Evolutionary conservation across 2,113 vertebrate species (phyloP).

Genomic region (Thunnus maccoyii): DNA sequence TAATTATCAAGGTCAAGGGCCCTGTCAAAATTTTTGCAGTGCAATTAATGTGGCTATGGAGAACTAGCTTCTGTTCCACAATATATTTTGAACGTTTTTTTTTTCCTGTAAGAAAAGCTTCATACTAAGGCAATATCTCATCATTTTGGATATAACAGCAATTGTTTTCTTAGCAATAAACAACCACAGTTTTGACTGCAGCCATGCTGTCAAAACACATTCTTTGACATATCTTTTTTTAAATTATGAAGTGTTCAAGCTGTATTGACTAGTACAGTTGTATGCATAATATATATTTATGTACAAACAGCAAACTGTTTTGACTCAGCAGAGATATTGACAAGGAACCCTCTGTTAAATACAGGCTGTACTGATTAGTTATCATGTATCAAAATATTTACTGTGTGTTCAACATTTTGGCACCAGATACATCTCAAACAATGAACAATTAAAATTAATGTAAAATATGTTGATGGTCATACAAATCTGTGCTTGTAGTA

Average conservation of each 20-base stretch:
- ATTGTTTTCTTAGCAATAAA: background rate
- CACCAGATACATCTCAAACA: background rate
- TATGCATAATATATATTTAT: no score
- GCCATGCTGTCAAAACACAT: background rate
- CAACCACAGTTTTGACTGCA: background rate
- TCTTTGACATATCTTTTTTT: background rate
- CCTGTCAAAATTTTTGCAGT: background rate
- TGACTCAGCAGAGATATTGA: slow-evolving; percentile 5
- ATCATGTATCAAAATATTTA: background rate
- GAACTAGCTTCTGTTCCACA: background rate
- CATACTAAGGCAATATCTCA: background rate
- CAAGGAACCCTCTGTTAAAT: background rate
- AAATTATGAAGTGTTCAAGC: background rate
- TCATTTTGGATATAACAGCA: background rate
- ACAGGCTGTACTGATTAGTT: background rate
- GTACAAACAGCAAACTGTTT: background rate
- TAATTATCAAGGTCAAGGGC: slow-evolving; percentile 8
- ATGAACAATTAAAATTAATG: background rate
- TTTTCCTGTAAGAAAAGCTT: background rate
- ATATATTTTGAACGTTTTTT: background rate
- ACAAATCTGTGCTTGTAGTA: background rate
- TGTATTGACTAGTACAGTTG: background rate
- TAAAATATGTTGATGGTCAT: background rate
- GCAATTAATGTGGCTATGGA: background rate
- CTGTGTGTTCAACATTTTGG: no score